Evolutionary conservation across 2,888 invertebrate genomes (phyloP).

Genomic region (Tachina fera): DNA sequence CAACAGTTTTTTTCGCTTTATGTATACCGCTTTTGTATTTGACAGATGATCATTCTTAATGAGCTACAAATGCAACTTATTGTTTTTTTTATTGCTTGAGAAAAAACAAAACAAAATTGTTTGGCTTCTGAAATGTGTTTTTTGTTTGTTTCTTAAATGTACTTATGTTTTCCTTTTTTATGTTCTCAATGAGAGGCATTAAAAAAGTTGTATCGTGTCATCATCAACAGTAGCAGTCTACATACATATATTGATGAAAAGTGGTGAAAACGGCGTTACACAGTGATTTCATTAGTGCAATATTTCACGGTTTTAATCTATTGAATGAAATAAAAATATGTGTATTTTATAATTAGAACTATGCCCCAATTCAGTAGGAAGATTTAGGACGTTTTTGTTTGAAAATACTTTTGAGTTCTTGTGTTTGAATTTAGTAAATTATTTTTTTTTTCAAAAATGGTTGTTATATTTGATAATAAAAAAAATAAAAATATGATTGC

Average conservation of each 20-base stretch:
- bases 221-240: constrained; percentile 15
- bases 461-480: too few relatives aligned
- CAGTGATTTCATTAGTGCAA: constrained; percentile 10
- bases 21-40: constrained; percentile 71
- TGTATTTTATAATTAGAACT: too few relatives aligned
- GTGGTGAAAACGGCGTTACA: neutral
- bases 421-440: too few relatives aligned
- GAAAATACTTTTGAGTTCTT: too few relatives aligned
- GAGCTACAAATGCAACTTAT: constrained; percentile 77
- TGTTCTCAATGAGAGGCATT: constrained; percentile 27
- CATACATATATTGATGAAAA: neutral
- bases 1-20: constrained; percentile 44
- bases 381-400: too few relatives aligned
- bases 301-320: neutral
- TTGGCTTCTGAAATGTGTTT: constrained; percentile 34
- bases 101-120: constrained; percentile 6
- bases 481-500: too few relatives aligned
- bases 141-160: neutral
- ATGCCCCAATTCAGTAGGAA: too few relatives aligned
- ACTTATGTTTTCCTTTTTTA: constrained; percentile 47
- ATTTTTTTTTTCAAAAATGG: too few relatives aligned
- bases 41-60: constrained; percentile 80
- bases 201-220: constrained; percentile 58
- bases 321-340: neutral
- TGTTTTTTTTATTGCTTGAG: constrained; percentile 46